phyloP scores from a whole-genome alignment of 2,888 invertebrate genomes.

The Drosophila pseudotakahashii region DNA sequence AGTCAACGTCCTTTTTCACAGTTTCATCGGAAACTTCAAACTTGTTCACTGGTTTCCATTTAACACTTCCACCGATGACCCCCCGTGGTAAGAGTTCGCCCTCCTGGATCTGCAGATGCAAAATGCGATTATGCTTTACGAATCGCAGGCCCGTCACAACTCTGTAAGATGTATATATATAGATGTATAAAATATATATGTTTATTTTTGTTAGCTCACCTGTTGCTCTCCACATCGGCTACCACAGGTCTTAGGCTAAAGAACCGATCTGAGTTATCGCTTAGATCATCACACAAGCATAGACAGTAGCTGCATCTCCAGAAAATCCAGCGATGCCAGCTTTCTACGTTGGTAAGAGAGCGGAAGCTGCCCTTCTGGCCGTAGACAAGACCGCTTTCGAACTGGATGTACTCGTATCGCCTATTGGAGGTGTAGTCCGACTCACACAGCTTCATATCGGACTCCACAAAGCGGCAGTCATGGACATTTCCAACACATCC shows the following conservation, averaged over 20 bases:
- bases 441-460: slow-evolving; percentile 94
- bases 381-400: slow-evolving; percentile 89
- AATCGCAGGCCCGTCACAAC: slow-evolving; percentile 92
- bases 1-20: slow-evolving; percentile 88
- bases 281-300: slow-evolving; percentile 93
- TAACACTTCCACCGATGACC: slow-evolving; percentile 85
- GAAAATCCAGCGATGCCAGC: slow-evolving; percentile 95
- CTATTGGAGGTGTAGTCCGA: slow-evolving; percentile 85
- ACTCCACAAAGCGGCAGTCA: slow-evolving; percentile 91
- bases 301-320: slow-evolving; percentile 96
- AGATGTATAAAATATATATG: too few relatives aligned
- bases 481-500: slow-evolving; percentile 89
- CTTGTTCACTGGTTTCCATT: slow-evolving; percentile 89
- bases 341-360: slow-evolving; percentile 86
- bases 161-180: slow-evolving; percentile 83
- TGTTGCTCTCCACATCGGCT: slow-evolving; percentile 87
- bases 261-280: slow-evolving; percentile 90
- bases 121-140: slow-evolving; percentile 90
- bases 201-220: slow-evolving; percentile 83
- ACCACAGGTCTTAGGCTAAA: slow-evolving; percentile 90
- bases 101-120: slow-evolving; percentile 93
- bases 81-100: slow-evolving; percentile 89
- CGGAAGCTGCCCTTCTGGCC: slow-evolving; percentile 84
- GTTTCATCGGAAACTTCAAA: slow-evolving; percentile 86
- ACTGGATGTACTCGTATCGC: slow-evolving; percentile 93